Base-by-base conservation (phyloP, 2,113 vertebrate species). In the Camelus bactrianus region DNA sequence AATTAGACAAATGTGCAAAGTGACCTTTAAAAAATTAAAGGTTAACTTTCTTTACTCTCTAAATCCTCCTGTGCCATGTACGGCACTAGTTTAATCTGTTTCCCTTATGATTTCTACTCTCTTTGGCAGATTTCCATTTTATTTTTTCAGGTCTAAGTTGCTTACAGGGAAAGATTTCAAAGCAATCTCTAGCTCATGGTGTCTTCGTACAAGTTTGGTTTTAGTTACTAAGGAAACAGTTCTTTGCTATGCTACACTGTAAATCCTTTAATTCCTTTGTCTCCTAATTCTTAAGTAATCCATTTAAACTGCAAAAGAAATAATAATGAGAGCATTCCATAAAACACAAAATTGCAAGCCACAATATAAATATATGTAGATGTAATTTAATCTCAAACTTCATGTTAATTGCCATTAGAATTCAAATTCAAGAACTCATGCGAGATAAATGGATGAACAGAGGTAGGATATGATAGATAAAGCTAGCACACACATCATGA, bases 1-100 rank as follows among this genome's bases (percentile, higher is more conserved):
- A 94, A 88, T 88, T 93, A 70, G n/a, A 64, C 60, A 64, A 77
- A 73, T 95, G 88, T 79, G 30, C 32, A 87, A 95, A 54, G 6
- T 64, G 46, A 80, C 56, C 64, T 95, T 97, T 84, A 46, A 88
- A 88, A 94, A 75, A 35, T 70, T 62, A 98, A 98, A 98, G 94
- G 96, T 98, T 98, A 98, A 98, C 19, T 83, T 98, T 98, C 98
- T 98, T 91, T 67, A 95, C 93, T 97, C 97, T 98, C 87, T 72
- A 93, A 97, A 98, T 97, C 97, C 97, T 65, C 94, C 92, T 96
- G 88, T 96, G 97, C 75, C 65, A 95, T 13, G 95, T 79, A 93
- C 85, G 91, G 85, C 93, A 97, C 8, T n/a, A 97, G 97, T 95
- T 84, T 97, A 91, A 97, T 86, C 84, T 95, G 19, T 69, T 98